Percentiles rank a stretch among this genome's conserved stretches.
phyloP scores from a whole-genome alignment of 2,113 vertebrate genomes.

The Rhinoptilus africanus region DNA sequence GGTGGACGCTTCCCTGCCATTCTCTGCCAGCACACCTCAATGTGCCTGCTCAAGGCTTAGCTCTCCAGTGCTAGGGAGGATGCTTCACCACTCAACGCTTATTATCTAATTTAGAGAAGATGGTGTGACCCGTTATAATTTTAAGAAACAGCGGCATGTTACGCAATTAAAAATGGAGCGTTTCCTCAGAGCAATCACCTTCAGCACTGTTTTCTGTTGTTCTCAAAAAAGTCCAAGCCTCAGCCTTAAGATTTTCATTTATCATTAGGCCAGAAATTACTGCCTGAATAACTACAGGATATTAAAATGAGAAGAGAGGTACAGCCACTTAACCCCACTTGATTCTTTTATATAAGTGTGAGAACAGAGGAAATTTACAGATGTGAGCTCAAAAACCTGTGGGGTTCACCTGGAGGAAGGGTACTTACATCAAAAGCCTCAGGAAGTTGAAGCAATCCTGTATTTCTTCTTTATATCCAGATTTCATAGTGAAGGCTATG shows the following conservation, averaged over 20 bases:
- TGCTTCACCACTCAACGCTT: no score
- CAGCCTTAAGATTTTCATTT: background rate
- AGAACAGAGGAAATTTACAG: background rate
- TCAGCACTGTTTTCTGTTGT: background rate
- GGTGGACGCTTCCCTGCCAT: background rate
- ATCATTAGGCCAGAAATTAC: background rate
- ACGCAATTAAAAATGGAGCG: accelerated
- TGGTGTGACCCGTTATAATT: background rate
- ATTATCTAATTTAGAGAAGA: background rate
- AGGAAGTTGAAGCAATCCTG: background rate
- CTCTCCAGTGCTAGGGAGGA: background rate
- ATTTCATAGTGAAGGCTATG: accelerated
- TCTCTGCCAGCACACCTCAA: no score
- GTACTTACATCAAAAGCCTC: background rate
- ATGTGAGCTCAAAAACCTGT: background rate
- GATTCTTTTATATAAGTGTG: background rate
- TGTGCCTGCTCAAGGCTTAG: background rate
- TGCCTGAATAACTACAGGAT: background rate
- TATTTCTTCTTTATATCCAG: background rate
- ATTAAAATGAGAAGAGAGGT: background rate
- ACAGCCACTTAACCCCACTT: background rate
- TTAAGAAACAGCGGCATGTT: background rate
- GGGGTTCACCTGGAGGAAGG: background rate
- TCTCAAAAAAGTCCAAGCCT: background rate
- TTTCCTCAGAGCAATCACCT: background rate